These are phyloP conservation scores for Chaetura pelagica DNA, from an alignment of 2,113 vertebrate species.

Conservation along the genomic window DNA sequence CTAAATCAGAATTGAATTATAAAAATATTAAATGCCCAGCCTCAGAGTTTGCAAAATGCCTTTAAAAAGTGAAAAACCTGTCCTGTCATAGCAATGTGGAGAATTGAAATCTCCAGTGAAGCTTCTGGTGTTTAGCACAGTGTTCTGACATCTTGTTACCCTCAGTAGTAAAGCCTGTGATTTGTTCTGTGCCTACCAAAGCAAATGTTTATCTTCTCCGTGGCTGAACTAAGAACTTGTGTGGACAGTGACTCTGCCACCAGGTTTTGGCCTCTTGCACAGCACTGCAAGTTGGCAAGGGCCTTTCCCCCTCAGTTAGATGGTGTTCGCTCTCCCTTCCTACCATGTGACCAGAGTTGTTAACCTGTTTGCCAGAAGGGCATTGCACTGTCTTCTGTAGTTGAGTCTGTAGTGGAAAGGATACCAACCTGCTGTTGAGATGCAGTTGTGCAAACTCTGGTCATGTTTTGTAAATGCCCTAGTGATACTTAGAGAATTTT, in stretches of 20 bases:
- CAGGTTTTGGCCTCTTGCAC: not conserved
- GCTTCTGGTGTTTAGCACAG: not conserved
- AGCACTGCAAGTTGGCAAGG: not conserved
- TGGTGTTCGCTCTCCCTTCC: not conserved
- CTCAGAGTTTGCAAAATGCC: not conserved
- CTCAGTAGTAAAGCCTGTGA: not conserved
- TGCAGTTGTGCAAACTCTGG: not conserved
- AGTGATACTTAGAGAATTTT: not conserved
- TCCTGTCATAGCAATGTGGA: not conserved
- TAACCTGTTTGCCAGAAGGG: not conserved
- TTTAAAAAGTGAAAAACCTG: not conserved
- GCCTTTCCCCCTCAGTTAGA: not conserved
- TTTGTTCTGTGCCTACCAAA: not conserved
- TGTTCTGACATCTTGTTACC: not conserved
- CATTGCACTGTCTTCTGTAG: not conserved
- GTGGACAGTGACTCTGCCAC: not conserved
- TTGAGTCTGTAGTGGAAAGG: not conserved
- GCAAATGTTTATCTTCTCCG: not conserved
- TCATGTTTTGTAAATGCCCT: not conserved
- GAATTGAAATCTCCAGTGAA: not conserved
- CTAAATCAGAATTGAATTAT: not conserved
- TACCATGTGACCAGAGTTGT: fast-evolving
- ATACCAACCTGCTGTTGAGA: not conserved
- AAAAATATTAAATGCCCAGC: not conserved
- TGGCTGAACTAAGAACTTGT: constrained; percentile 19